These are phyloP conservation scores for Polymixis lichenea DNA, from an alignment of 2,888 invertebrate species.

Conservation along the genomic window DNA sequence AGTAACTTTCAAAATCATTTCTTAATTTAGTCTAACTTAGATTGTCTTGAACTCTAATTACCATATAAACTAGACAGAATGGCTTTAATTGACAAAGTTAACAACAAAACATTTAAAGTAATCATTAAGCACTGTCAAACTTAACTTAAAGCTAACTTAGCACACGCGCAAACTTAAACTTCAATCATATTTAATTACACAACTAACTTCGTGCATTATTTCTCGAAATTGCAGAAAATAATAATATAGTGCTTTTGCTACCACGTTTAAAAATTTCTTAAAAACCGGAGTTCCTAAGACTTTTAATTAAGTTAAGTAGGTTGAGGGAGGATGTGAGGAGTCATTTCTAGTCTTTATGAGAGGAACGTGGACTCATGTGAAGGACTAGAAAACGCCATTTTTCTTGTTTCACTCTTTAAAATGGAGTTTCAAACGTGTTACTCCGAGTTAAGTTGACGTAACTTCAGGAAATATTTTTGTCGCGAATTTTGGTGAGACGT, in stretches of 20 bases:
- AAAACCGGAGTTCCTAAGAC: conserved; percentile 72
- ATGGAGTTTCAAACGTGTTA: conserved; percentile 47
- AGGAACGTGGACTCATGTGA: conserved; percentile 78
- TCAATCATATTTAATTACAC: conserved; percentile 40
- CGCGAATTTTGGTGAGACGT: background rate
- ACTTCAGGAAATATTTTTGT: conserved; percentile 20
- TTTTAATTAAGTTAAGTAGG: conserved; percentile 83
- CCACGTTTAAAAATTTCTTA: conserved; percentile 73
- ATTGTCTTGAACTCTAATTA: conserved; percentile 40
- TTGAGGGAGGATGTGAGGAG: conserved; percentile 66
- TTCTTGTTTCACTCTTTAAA: conserved; percentile 39
- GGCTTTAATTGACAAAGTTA: conserved; percentile 47
- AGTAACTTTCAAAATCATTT: conserved; percentile 37
- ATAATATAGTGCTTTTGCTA: conserved; percentile 31
- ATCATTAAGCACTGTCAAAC: conserved; percentile 52
- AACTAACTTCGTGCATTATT: conserved; percentile 31
- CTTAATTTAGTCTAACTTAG: conserved; percentile 26
- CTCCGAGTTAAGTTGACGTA: conserved; percentile 5
- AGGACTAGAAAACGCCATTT: conserved; percentile 68
- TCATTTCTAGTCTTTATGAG: conserved; percentile 78
- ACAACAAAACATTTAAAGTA: conserved; percentile 55
- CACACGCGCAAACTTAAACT: conserved; percentile 43
- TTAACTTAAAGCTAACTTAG: conserved; percentile 45
- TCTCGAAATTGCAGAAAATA: conserved; percentile 28
- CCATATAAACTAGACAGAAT: conserved; percentile 36